A percentile compares a stretch with the other conserved stretches of the same genome.
Evolutionary conservation across 2,888 invertebrate genomes (phyloP).

Genomic region (Sepioteuthis lessoniana): DNA sequence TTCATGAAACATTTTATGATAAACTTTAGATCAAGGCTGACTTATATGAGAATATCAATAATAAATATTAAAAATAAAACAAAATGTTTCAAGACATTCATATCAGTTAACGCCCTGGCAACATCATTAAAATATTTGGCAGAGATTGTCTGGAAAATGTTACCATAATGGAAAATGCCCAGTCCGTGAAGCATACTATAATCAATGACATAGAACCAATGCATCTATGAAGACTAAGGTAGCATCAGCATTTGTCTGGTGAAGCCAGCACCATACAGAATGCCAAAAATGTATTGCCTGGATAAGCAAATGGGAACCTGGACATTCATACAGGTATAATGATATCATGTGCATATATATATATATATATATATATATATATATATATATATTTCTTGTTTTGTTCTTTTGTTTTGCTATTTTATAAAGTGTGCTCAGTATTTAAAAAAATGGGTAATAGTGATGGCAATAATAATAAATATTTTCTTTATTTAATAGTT

Average conservation of each 20-base stretch:
- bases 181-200: not conserved
- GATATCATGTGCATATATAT: not conserved
- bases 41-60: too few relatives aligned
- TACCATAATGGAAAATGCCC: not conserved
- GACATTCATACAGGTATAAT: not conserved
- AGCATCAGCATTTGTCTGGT: not conserved
- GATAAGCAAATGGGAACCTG: slow-evolving; percentile 3
- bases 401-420: not conserved
- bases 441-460: too few relatives aligned
- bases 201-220: not conserved
- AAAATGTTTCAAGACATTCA: too few relatives aligned
- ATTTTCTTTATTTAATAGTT: too few relatives aligned
- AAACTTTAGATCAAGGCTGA: too few relatives aligned
- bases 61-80: too few relatives aligned
- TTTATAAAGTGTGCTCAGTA: too few relatives aligned
- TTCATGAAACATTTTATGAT: too few relatives aligned
- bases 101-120: too few relatives aligned
- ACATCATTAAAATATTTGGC: not conserved
- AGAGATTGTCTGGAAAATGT: not conserved
- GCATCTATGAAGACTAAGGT: slow-evolving; percentile 1
- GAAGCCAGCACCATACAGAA: not conserved
- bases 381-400: not conserved
- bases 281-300: not conserved
- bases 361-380: not conserved
- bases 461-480: too few relatives aligned